Evolutionary conservation across 2,113 vertebrate species (phyloP), one percentile per base, ranked within the genome.

Genomic region (Trochalopteron elliotii): DNA sequence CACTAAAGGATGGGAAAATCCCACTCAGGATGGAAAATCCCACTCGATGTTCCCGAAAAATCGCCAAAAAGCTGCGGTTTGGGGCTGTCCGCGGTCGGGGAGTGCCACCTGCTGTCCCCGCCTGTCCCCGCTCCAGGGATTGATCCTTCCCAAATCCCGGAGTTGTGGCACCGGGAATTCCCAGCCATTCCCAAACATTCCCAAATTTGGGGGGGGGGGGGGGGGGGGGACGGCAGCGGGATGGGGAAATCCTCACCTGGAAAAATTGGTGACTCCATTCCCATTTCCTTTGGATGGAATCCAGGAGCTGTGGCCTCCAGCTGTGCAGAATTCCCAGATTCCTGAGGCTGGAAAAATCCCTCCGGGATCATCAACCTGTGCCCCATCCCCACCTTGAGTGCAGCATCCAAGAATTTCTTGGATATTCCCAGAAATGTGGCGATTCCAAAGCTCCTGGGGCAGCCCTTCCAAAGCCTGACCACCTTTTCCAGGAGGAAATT

Each of bases 51-150:
- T 72, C 81, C 70, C 59, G 10, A 75, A 71, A 74, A 82, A 56
- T 19, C 20, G 37, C n/a, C 1, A 19, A 39, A 56, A 64, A 74
- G 1, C 18, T 1, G 40, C 9, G 7, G 0, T 18, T 3, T 10
- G 59, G n/a, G 5, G 40, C 60, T 20, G 31, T 81, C 49, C 10
- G 7, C 21, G 67, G 40, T 79, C 20, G 23, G 27, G 33, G 81
- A 84, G 93, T 94, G 97, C 97, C 97, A 95, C 78, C 97, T 96
- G 75, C 90, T 96, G 96, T 82, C 30, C 1, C 56, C 27, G 12
- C 2, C 31, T 44, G 57, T 45, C 39, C 39, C 57, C 5, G 33
- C 81, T 44, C 39, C 81, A 5, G 68, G 68, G 68, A 63, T 45
- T 53, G 7, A 0, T 37, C 47, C 27, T 63, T 40, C n/a, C 3